These are phyloP conservation scores for Hypomecis atomaria DNA, from an alignment of 2,888 invertebrate species.

Conservation along the genomic window DNA sequence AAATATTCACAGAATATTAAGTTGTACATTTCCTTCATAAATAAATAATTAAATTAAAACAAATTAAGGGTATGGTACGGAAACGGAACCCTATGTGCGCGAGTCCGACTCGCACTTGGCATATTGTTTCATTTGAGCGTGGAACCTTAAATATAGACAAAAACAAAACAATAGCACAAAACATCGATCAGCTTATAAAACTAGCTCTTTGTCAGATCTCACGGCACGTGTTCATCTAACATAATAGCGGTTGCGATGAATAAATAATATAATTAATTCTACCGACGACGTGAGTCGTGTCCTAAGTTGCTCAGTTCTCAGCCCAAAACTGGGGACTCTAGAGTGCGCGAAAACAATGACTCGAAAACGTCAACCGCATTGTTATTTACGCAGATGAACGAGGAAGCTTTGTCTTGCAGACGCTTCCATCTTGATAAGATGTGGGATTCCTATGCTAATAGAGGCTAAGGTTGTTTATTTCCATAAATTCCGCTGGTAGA, in stretches of 20 bases:
- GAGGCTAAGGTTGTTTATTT: background rate
- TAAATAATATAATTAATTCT: constrained; percentile 35
- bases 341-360: constrained; percentile 35
- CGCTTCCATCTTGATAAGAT: constrained; percentile 4
- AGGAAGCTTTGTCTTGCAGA: constrained; percentile 22
- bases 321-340: constrained; percentile 24
- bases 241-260: constrained; percentile 29
- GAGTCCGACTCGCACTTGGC: no score
- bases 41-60: no score
- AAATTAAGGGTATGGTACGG: no score
- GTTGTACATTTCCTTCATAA: no score
- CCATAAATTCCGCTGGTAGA: no score
- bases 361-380: constrained; percentile 17
- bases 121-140: no score
- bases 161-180: constrained; percentile 10
- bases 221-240: constrained; percentile 25
- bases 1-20: no score
- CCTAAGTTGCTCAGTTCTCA: constrained; percentile 4
- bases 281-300: constrained; percentile 23
- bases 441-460: background rate
- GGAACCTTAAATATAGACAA: background rate
- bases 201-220: constrained; percentile 21
- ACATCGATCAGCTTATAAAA: constrained; percentile 7
- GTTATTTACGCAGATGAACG: constrained; percentile 29
- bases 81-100: no score